Conservation (phyloP, 2,113 vertebrate genomes). For the Nymphicus hollandicus region DNA sequence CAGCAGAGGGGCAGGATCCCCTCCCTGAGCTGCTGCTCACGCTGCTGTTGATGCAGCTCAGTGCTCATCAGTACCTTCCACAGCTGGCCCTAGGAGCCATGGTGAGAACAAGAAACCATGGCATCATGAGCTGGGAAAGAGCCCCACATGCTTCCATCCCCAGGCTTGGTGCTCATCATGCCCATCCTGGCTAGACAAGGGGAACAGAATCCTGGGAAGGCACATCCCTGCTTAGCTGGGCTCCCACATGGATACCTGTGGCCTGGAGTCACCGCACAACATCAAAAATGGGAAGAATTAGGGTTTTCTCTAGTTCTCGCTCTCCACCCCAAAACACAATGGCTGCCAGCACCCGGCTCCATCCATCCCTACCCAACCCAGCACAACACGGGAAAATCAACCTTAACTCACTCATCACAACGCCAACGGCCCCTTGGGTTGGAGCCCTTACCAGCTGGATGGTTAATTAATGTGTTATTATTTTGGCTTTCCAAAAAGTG, state of each 20-base stretch:
- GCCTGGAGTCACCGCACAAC: background rate
- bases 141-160: accelerated
- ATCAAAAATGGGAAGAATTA: background rate
- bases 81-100: background rate
- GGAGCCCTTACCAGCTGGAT: background rate
- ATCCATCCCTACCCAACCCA: background rate
- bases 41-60: background rate
- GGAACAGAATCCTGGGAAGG: background rate
- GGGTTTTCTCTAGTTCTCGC: background rate
- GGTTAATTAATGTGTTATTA: background rate
- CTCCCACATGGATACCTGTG: background rate
- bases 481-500: background rate
- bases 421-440: background rate
- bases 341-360: background rate
- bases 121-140: accelerated
- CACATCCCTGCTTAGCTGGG: background rate
- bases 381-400: background rate
- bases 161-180: background rate
- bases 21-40: accelerated
- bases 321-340: background rate
- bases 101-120: background rate
- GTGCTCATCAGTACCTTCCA: background rate
- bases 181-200: background rate
- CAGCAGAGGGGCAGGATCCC: background rate
- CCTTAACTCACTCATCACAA: background rate